Conservation (phyloP, 1,140 invertebrate genomes). For the Trichoplusia ni region DNA sequence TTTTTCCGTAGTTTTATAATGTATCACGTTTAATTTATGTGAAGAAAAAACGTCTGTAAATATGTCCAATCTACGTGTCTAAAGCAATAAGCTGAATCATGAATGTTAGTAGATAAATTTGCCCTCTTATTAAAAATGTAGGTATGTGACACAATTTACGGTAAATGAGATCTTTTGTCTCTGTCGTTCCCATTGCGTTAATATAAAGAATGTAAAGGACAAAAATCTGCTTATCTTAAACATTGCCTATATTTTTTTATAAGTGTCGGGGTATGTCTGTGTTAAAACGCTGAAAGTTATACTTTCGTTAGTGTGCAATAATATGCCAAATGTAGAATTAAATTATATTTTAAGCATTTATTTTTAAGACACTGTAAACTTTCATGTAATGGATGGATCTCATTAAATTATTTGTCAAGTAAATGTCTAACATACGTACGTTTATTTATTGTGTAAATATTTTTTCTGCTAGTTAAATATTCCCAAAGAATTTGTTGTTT, state of each 20-base stretch:
- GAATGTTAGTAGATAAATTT: slow-evolving; percentile 17
- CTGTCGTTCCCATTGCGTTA: too few species aligned
- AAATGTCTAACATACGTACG: neutral
- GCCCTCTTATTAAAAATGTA: too few species aligned
- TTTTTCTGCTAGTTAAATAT: slow-evolving; percentile 18
- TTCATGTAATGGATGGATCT: slow-evolving; percentile 23
- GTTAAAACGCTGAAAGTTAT: slow-evolving; percentile 22
- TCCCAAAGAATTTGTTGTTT: neutral
- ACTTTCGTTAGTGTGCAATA: slow-evolving; percentile 40
- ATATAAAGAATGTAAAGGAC: too few species aligned
- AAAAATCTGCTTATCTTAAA: too few species aligned
- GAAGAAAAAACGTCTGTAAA: slow-evolving; percentile 35
- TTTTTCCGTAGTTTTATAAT: neutral
- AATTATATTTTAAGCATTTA: slow-evolving; percentile 2
- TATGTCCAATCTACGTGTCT: slow-evolving; percentile 59
- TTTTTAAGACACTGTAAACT: slow-evolving; percentile 3
- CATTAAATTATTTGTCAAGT: slow-evolving; percentile 7
- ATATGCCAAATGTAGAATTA: slow-evolving; percentile 22
- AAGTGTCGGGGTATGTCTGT: too few species aligned
- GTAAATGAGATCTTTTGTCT: too few species aligned
- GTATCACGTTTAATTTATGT: too few species aligned
- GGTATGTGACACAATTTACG: too few species aligned
- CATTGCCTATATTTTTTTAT: too few species aligned
- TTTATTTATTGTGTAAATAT: slow-evolving; percentile 11
- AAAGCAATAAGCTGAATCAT: slow-evolving; percentile 68